Base-by-base conservation (phyloP, 2,113 vertebrate genomes). In the Callithrix jacchus region DNA sequence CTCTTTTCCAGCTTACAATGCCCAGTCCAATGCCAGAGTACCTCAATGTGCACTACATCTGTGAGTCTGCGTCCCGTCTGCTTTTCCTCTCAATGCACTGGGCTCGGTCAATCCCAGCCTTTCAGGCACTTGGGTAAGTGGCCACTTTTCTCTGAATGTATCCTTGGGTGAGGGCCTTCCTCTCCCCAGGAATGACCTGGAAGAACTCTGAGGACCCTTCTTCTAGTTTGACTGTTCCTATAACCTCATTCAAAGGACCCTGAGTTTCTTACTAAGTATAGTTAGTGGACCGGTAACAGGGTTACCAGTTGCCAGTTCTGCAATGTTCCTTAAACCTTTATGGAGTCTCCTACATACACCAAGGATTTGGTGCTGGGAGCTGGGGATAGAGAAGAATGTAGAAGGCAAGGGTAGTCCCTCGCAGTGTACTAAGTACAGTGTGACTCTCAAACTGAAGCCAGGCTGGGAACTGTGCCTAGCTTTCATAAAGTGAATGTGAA, bases 11-110 rank as follows among this genome's bases (percentile, higher is more conserved):
- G 99, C 98, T 99, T 97, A 99, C 99, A 9, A 99, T 99, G 99
- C 99, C 99, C 92, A 99, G 99, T 95, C 99, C 99, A 2, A 99
- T 99, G 99, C 99, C 99, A 0, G 99, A 99, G 97, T 99, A 99
- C 98, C 99, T 99, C 97, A 99, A 99, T 40, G 99, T 99, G 47
- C 99, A 99, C 98, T 99, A 99, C 98, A 99, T 99, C 98, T 99
- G 99, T 70, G 99, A 99, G 98, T 99, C 99, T 16, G 99, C 99
- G 0, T 99, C 99, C 71, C 99, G 99, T 58, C 99, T 99, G 66
- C 99, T 99, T 84, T 99, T 99, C 98, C 99, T 99, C 58, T 99
- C 99, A 94, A 99, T 99, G 99, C 99, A 99, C 98, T 99, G 99
- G 99, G 99, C 99, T 8, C 99, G 99, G 92, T 99, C 99, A 95